A percentile compares a stretch with the other conserved stretches of the same genome.
phyloP scores from a whole-genome alignment of 2,888 invertebrate species.

The Caenorhabditis auriculariae region DNA sequence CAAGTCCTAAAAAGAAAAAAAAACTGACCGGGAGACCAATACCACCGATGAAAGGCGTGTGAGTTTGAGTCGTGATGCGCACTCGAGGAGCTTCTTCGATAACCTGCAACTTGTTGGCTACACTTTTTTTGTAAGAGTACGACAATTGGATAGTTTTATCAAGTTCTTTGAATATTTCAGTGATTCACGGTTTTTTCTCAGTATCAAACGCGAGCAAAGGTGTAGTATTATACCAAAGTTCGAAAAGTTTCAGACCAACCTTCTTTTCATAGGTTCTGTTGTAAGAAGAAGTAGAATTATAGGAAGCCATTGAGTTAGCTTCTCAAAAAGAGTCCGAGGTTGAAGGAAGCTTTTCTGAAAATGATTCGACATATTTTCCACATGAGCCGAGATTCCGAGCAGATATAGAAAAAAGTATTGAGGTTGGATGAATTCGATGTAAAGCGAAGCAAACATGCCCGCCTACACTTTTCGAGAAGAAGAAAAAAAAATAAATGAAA shows the following conservation, averaged over 20 bases:
- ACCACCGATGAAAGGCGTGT: slow-evolving; percentile 16
- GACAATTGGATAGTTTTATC: slow-evolving; percentile 7
- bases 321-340: background rate
- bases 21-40: slow-evolving; percentile 24
- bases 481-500: too few relatives aligned
- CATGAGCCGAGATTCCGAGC: too few relatives aligned
- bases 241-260: too few relatives aligned
- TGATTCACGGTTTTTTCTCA: background rate
- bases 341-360: background rate
- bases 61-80: slow-evolving; percentile 29
- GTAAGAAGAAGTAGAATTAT: slow-evolving; percentile 55
- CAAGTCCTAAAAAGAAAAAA: background rate
- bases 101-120: slow-evolving; percentile 6
- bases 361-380: too few relatives aligned
- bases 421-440: too few relatives aligned
- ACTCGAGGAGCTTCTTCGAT: slow-evolving; percentile 40
- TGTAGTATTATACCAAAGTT: too few relatives aligned
- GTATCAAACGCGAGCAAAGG: slow-evolving; percentile 2
- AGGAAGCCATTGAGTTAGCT: slow-evolving; percentile 46
- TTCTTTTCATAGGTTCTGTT: slow-evolving; percentile 60
- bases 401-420: too few relatives aligned
- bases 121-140: background rate
- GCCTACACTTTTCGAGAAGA: too few relatives aligned
- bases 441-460: too few relatives aligned
- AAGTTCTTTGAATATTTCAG: background rate